Conservation (phyloP, 2,113 vertebrate species). For the Malaclemys terrapin region DNA sequence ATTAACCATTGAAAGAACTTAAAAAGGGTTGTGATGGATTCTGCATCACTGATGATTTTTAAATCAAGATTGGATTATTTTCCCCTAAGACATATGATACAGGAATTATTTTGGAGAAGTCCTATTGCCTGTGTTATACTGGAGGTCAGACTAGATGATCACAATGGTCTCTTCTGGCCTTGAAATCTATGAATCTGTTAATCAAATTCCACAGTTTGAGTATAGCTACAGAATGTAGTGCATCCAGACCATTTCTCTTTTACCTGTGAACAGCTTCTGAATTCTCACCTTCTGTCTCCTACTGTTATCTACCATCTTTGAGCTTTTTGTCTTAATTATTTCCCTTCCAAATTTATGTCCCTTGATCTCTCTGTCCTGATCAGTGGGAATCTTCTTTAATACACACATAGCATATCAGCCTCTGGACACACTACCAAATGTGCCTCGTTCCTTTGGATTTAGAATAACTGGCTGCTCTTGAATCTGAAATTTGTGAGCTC, state of each 20-base stretch:
- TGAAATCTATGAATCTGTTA: no score
- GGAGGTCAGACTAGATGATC: no score
- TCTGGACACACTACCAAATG: rapidly evolving
- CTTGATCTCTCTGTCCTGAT: not conserved
- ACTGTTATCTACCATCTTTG: not conserved
- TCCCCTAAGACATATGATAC: no score
- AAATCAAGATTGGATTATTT: no score
- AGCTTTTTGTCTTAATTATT: not conserved
- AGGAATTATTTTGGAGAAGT: no score
- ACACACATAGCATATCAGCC: not conserved
- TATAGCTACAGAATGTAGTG: not conserved
- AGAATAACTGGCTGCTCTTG: not conserved
- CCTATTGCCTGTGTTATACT: no score
- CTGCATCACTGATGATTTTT: no score
- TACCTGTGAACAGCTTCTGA: not conserved
- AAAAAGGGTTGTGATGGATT: no score
- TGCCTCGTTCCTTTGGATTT: not conserved
- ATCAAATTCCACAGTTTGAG: not conserved
- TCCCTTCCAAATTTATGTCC: not conserved
- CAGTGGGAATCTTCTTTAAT: not conserved
- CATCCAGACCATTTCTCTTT: not conserved
- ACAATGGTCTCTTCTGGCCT: no score
- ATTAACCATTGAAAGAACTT: no score
- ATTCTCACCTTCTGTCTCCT: not conserved
- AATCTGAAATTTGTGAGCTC: not conserved